phyloP scores from a whole-genome alignment of 2,888 invertebrate genomes.

The Pilophorus perplexus region DNA sequence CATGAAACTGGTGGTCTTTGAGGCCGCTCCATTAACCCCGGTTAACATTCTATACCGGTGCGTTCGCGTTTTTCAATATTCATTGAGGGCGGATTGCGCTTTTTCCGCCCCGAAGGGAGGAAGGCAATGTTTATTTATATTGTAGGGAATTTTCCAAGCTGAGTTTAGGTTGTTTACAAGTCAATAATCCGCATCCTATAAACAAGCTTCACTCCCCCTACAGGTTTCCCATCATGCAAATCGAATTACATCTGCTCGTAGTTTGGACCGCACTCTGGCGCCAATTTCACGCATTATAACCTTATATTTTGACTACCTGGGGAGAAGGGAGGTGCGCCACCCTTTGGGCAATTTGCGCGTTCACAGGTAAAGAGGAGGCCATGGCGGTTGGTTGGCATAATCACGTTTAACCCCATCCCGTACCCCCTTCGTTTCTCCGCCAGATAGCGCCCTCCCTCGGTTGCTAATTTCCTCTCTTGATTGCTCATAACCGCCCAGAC shows the following conservation, averaged over 20 bases:
- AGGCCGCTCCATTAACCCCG: too few species aligned
- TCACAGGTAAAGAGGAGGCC: conserved; percentile 14
- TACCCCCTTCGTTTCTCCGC: neutral
- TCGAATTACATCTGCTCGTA: conserved; percentile 18
- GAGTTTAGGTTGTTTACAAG: conserved; percentile 33
- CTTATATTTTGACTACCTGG: conserved; percentile 31
- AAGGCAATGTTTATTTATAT: too few species aligned
- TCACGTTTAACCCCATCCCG: conserved; percentile 34
- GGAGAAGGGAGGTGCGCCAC: neutral
- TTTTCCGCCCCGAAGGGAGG: too few species aligned
- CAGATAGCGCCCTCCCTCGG: neutral
- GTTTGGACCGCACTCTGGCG: neutral
- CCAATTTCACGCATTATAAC: conserved; percentile 33
- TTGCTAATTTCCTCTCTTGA: conserved; percentile 36
- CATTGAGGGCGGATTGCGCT: too few species aligned
- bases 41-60: too few species aligned
- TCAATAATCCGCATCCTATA: conserved; percentile 9
- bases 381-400: conserved; percentile 27
- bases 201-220: conserved; percentile 8
- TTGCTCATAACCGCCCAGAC: conserved; percentile 39
- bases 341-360: conserved; percentile 30
- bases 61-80: too few species aligned
- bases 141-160: too few species aligned
- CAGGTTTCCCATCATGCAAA: conserved; percentile 1
- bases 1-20: too few species aligned